phyloP scores from a whole-genome alignment of 2,113 vertebrate genomes.

The Aphyosemion australe region DNA sequence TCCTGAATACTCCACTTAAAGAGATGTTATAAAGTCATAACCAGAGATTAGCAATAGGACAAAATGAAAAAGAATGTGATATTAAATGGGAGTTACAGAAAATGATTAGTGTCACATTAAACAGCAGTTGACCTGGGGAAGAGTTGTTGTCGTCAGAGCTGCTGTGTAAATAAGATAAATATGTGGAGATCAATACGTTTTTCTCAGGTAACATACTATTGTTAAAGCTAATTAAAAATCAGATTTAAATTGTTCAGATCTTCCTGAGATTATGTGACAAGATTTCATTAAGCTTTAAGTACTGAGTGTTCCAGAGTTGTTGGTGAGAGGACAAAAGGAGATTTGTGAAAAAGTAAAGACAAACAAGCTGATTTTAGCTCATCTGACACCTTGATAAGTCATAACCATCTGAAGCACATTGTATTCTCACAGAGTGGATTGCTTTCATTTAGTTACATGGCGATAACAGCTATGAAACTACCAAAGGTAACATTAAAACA shows the following conservation, averaged over 20 bases:
- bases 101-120: slow-evolving; percentile 18
- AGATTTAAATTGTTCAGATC: not conserved
- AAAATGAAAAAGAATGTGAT: slow-evolving; percentile 12
- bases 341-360: not conserved
- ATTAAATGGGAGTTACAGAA: slow-evolving; percentile 17
- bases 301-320: slow-evolving; percentile 1
- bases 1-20: not conserved
- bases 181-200: not conserved
- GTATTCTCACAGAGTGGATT: not conserved
- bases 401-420: not conserved
- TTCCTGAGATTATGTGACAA: not conserved
- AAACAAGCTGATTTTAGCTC: not conserved
- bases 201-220: not conserved
- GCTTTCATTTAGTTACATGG: slow-evolving; percentile 9
- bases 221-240: not conserved
- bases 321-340: not conserved
- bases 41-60: slow-evolving; percentile 5
- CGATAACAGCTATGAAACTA: too few species aligned
- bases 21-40: slow-evolving; percentile 13
- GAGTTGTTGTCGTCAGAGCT: not conserved
- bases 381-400: not conserved
- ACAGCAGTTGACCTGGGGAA: slow-evolving; percentile 10
- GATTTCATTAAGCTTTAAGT: not conserved
- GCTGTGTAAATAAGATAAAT: not conserved
- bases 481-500: too few species aligned